Conservation (phyloP, 2,113 vertebrate species). For the Myotis davidii region DNA sequence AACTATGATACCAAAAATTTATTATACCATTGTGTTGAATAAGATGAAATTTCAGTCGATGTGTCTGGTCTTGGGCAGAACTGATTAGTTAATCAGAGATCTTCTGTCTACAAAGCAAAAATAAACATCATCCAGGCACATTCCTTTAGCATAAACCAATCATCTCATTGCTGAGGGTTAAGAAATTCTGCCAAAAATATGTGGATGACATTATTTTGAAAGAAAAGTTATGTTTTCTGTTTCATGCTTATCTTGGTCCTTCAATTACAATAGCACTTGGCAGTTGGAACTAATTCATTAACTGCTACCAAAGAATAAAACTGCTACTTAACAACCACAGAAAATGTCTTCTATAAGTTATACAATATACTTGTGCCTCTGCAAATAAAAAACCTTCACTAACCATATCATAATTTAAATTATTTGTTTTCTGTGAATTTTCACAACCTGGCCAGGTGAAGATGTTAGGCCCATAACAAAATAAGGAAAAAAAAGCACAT, state of each 20-base stretch:
- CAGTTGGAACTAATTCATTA: background rate
- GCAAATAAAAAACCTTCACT: background rate
- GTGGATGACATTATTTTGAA: background rate
- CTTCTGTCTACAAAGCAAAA: conserved; percentile 10
- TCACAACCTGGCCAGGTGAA: background rate
- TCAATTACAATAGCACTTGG: background rate
- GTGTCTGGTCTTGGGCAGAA: background rate
- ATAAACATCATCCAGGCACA: background rate
- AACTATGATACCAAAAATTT: background rate
- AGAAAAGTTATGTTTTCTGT: background rate
- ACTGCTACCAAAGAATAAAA: background rate
- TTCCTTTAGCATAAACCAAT: background rate
- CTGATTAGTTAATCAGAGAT: background rate
- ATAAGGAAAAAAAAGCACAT: background rate
- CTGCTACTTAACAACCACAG: background rate
- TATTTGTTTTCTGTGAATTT: conserved; percentile 4
- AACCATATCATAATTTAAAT: background rate
- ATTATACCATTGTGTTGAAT: background rate
- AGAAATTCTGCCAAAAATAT: background rate
- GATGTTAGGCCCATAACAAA: background rate
- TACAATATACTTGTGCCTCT: background rate
- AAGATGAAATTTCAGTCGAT: background rate
- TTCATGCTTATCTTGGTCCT: background rate
- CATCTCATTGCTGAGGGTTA: background rate
- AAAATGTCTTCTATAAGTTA: background rate